Evolutionary conservation across 2,113 vertebrate species (phyloP).

Genomic region (Podiceps cristatus): DNA sequence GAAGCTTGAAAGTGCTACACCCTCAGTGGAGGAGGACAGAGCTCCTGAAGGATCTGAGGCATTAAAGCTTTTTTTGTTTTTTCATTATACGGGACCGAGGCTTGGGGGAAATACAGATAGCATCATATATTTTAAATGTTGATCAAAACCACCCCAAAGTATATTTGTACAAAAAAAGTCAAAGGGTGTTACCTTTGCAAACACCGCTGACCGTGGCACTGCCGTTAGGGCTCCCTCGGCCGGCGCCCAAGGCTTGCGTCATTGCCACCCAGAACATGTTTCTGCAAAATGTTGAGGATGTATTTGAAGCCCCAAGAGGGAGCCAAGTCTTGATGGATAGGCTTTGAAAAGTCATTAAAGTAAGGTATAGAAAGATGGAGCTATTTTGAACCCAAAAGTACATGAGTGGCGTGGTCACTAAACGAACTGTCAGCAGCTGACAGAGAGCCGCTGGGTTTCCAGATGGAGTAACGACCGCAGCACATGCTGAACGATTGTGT

Average conservation of each 20-base stretch:
- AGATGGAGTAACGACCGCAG: neutral
- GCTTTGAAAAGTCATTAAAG: neutral
- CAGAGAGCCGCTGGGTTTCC: neutral
- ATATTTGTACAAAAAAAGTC: neutral
- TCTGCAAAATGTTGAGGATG: neutral
- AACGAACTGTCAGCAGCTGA: neutral
- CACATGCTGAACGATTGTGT: fast-evolving
- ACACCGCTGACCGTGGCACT: fast-evolving
- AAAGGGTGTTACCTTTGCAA: neutral
- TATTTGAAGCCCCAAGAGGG: neutral
- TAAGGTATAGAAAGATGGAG: neutral
- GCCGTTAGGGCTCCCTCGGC: neutral
- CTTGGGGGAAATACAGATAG: neutral
- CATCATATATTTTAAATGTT: neutral
- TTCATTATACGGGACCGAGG: too few species aligned
- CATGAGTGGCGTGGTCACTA: neutral
- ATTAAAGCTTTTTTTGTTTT: neutral
- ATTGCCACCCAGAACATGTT: neutral
- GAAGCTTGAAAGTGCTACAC: neutral
- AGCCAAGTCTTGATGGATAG: neutral
- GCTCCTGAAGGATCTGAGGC: neutral
- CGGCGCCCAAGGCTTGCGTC: neutral
- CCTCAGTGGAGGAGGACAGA: neutral
- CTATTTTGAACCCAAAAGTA: neutral
- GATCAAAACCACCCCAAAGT: neutral